These are phyloP conservation scores for Pecten maximus DNA, from an alignment of 2,888 invertebrate species.

Conservation along the genomic window DNA sequence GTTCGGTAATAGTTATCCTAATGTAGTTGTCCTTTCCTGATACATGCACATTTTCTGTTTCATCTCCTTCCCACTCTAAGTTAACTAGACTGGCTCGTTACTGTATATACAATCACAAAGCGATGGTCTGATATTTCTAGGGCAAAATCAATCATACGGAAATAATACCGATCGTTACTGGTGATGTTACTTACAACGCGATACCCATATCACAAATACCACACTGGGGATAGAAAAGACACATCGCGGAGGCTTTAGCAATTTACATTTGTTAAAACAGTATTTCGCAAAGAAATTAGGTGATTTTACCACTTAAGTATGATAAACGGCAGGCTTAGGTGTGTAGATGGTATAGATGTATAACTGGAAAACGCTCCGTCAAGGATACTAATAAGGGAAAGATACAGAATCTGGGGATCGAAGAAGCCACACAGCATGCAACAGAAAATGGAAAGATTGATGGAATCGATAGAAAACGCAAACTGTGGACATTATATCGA, in stretches of 20 bases:
- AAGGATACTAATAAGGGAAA: background rate
- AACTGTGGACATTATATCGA: background rate
- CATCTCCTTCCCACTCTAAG: too few relatives aligned
- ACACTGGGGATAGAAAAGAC: background rate
- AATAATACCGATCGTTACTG: background rate
- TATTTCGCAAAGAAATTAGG: background rate
- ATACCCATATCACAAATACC: background rate
- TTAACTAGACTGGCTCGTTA: background rate
- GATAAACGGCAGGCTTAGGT: background rate
- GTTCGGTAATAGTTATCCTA: too few relatives aligned
- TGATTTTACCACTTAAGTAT: background rate
- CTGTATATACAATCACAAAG: background rate
- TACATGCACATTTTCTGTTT: background rate
- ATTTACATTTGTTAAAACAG: slow-evolving; percentile 7
- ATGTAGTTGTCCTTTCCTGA: background rate
- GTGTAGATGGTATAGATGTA: background rate
- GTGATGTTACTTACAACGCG: background rate
- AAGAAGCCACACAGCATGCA: background rate
- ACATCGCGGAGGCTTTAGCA: background rate
- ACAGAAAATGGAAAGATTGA: slow-evolving; percentile 3
- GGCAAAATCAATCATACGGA: background rate
- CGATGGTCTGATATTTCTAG: background rate
- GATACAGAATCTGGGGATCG: background rate
- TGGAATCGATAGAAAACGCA: background rate
- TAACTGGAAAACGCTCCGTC: background rate